These are phyloP conservation scores for Polymixis lichenea DNA, from an alignment of 2,888 invertebrate genomes.

Conservation along the genomic window DNA sequence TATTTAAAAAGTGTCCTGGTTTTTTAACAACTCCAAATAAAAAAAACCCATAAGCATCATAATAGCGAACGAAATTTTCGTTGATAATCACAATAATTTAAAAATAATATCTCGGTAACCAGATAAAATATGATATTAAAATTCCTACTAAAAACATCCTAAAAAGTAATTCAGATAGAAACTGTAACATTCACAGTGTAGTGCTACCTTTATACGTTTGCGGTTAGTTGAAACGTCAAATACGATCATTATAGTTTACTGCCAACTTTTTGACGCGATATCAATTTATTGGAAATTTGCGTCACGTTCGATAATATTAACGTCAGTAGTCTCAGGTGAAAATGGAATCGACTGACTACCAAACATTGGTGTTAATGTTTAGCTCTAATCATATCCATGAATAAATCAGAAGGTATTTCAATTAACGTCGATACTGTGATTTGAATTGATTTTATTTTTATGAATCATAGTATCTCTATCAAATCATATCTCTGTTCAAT, in stretches of 20 bases:
- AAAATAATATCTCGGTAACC: not conserved
- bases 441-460: too few species aligned
- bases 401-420: not conserved
- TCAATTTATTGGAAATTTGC: not conserved
- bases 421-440: not conserved
- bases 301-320: not conserved
- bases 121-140: not conserved
- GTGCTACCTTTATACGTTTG: too few species aligned
- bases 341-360: not conserved
- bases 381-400: not conserved
- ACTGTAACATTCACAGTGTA: not conserved
- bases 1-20: not conserved
- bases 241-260: not conserved
- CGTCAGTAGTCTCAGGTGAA: not conserved
- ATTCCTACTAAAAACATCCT: not conserved
- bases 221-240: not conserved
- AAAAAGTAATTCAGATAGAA: not conserved
- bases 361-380: not conserved
- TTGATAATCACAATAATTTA: not conserved
- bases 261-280: not conserved
- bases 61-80: not conserved
- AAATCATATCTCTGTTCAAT: too few species aligned
- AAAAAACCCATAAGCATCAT: not conserved
- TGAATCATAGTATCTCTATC: too few species aligned
- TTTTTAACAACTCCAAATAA: not conserved